Base-by-base conservation (phyloP, 2,113 vertebrate genomes). In the Corythoichthys intestinalis region DNA sequence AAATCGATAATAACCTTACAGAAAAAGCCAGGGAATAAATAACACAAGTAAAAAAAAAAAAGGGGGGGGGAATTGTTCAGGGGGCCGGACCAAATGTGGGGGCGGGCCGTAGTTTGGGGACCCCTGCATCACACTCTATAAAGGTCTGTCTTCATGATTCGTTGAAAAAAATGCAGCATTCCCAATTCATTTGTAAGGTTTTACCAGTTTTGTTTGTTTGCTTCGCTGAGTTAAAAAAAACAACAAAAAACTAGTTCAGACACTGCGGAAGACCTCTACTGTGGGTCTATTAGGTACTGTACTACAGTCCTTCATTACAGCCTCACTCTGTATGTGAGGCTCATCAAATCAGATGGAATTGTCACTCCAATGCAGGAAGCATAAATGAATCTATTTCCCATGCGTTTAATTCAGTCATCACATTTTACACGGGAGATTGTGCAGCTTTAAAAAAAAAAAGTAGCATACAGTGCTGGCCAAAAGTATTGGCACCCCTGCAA, bases 231-330 rank as follows among this genome's bases (percentile, higher is more conserved):
- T n/a, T 58, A 28, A 34, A 35, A 28, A 20, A 58, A 8, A 28
- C 6, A 41, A 41, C 39, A 3, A 41, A 6, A 4, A 28, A 4
- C 44, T 59, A 48, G 15, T 35, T 48, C 14, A n/a, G 71, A 75
- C 52, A 63, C 60, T 69, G 66, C 76, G 67, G 69, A 74, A 71
- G 60, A 56, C 66, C 49, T 56, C 14, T 58, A 44, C 59, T n/a
- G 66, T 41, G 63, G 53, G 56, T 80, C 72, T 81, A 69, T 76
- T 65, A 59, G 41, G 9, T 28, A 28, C 20, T 8, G 73, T 5
- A 39, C 66, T 67, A 75, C 84, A 87, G 80, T 75, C 74, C 81
- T 69, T 86, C 78, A 86, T 87, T 87, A 86, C 70, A 63, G 63
- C 67, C 58, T 80, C 80, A 66, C 70, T 73, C 81, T 74, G 39